phyloP scores from a whole-genome alignment of 2,113 vertebrate species.

The Eulemur rufifrons region DNA sequence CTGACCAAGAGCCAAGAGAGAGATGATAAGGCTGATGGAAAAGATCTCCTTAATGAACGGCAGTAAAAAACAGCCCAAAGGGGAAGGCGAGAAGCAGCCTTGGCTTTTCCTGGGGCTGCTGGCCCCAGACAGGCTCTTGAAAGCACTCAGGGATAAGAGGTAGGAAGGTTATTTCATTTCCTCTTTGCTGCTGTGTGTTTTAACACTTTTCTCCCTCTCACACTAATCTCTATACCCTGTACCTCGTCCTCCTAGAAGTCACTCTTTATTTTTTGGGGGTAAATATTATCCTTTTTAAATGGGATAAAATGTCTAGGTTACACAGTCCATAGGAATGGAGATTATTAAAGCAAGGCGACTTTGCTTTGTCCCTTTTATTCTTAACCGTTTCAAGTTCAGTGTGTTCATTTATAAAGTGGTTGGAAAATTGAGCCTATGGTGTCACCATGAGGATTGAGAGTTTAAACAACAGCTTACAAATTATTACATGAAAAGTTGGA shows the following conservation, averaged over 20 bases:
- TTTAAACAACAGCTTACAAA: neutral
- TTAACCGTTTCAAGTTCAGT: neutral
- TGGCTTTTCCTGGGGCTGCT: slow-evolving; percentile 27
- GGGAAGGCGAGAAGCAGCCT: slow-evolving; percentile 29
- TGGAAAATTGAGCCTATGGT: neutral
- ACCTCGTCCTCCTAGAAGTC: neutral
- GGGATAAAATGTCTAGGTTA: neutral
- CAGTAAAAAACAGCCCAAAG: slow-evolving; percentile 57
- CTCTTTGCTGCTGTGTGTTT: slow-evolving; percentile 27
- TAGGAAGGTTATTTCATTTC: slow-evolving; percentile 51
- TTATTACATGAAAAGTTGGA: neutral
- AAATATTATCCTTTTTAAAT: neutral
- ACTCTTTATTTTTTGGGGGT: neutral
- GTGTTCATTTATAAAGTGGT: slow-evolving; percentile 20
- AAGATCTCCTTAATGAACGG: slow-evolving; percentile 56
- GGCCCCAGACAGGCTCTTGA: slow-evolving; percentile 30
- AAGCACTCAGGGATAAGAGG: slow-evolving; percentile 34
- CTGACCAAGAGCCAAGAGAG: slow-evolving; percentile 63
- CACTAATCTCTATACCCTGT: neutral
- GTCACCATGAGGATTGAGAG: neutral
- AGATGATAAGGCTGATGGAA: slow-evolving; percentile 61
- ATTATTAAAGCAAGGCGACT: neutral
- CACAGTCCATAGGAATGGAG: neutral
- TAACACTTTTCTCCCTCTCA: neutral
- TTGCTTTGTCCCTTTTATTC: neutral